Conservation (phyloP, 2,888 invertebrate species). For the Ectropis crepuscularia region DNA sequence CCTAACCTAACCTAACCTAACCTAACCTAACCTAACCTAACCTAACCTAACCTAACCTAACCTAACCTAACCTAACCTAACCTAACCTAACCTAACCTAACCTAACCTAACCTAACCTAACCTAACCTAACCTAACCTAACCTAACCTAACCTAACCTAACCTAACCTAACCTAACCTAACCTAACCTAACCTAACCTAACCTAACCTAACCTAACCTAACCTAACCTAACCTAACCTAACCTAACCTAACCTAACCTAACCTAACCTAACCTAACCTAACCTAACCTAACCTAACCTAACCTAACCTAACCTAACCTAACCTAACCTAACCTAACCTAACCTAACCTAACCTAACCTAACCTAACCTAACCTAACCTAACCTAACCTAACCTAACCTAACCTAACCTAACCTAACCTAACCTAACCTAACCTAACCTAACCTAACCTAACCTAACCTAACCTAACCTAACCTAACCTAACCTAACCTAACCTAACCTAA, state of each 20-base stretch:
- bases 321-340: slow-evolving; percentile 33
- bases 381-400: slow-evolving; percentile 31
- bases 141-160: slow-evolving; percentile 31
- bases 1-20: slow-evolving; percentile 40
- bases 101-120: slow-evolving; percentile 31
- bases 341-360: slow-evolving; percentile 34
- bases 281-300: slow-evolving; percentile 32
- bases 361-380: slow-evolving; percentile 29
- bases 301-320: slow-evolving; percentile 32
- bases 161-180: slow-evolving; percentile 31
- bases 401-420: slow-evolving; percentile 33
- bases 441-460: slow-evolving; percentile 31
- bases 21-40: slow-evolving; percentile 39
- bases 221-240: slow-evolving; percentile 30
- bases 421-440: slow-evolving; percentile 34
- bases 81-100: slow-evolving; percentile 32
- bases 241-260: slow-evolving; percentile 32
- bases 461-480: slow-evolving; percentile 34
- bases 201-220: slow-evolving; percentile 32
- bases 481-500: slow-evolving; percentile 31
- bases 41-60: slow-evolving; percentile 26
- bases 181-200: slow-evolving; percentile 32
- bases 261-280: slow-evolving; percentile 32
- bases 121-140: slow-evolving; percentile 33
- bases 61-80: slow-evolving; percentile 32